Conservation (phyloP, 30 jellyfish, hydroid and myxozoan genomes). For the Aurelia aurita complex sp. Pacific region DNA sequence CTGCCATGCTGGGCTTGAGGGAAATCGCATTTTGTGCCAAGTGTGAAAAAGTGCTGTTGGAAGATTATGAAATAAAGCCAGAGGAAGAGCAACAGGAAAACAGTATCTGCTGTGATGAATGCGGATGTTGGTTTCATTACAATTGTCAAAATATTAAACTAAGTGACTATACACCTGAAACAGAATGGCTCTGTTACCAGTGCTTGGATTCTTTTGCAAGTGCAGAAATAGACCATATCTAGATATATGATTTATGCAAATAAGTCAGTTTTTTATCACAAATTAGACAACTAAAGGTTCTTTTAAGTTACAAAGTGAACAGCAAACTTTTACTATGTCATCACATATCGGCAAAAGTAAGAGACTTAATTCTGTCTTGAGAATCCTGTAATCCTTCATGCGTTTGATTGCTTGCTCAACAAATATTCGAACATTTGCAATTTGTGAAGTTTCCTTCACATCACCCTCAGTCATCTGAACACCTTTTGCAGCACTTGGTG, state of each 20-base stretch:
- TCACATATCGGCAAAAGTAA: not conserved
- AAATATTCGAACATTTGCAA: constrained; percentile 64
- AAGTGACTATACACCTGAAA: not conserved
- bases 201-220: constrained; percentile 7
- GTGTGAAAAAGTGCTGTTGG: constrained; percentile 55
- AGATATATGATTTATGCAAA: too few relatives aligned
- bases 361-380: not conserved
- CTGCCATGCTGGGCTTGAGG: constrained; percentile 30
- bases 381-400: constrained; percentile 36
- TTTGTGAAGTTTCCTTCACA: constrained; percentile 41
- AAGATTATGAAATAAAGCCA: constrained; percentile 21
- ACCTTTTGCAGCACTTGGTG: constrained; percentile 76
- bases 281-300: too few relatives aligned
- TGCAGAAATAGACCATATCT: too few relatives aligned
- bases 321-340: too few relatives aligned
- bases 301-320: too few relatives aligned
- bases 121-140: constrained; percentile 46
- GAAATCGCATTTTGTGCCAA: constrained; percentile 54
- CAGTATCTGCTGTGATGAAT: constrained; percentile 23
- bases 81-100: constrained; percentile 33
- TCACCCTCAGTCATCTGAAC: constrained; percentile 46
- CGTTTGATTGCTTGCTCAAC: constrained; percentile 66
- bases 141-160: constrained; percentile 26
- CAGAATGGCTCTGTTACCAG: constrained; percentile 17
- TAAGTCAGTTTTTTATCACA: too few relatives aligned